phyloP scores from a whole-genome alignment of 2,113 vertebrate genomes.

The Pipa parva region DNA sequence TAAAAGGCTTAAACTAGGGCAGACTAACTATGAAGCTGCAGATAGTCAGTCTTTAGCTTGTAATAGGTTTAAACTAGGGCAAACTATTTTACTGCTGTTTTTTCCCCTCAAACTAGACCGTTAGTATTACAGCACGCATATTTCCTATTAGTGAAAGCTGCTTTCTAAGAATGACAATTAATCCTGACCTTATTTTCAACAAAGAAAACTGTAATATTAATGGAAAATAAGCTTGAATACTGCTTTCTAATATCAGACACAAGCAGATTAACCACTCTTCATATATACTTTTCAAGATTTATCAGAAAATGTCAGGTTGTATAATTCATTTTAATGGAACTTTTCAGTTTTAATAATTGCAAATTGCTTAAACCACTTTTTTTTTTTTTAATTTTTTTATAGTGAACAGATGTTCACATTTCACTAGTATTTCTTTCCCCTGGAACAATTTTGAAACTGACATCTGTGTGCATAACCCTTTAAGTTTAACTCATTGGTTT shows the following conservation, averaged over 20 bases:
- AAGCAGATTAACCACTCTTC: not conserved
- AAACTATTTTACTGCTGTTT: too few relatives aligned
- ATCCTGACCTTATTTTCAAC: too few relatives aligned
- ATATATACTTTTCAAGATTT: not conserved
- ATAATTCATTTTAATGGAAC: not conserved
- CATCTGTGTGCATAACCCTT: constrained; percentile 22
- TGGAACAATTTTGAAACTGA: constrained; percentile 13
- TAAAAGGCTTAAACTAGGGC: not conserved
- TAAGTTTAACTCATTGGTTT: constrained; percentile 24
- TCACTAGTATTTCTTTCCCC: not conserved
- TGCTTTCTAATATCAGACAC: too few relatives aligned
- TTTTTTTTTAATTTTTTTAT: constrained; percentile 9
- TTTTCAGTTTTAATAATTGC: constrained; percentile 1
- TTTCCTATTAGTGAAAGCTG: too few relatives aligned
- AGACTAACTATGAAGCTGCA: too few relatives aligned
- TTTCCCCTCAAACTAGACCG: too few relatives aligned
- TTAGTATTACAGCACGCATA: too few relatives aligned
- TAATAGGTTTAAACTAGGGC: too few relatives aligned
- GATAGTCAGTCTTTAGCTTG: too few relatives aligned
- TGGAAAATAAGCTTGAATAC: too few relatives aligned
- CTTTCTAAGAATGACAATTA: too few relatives aligned
- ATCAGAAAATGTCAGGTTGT: not conserved
- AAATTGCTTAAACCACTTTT: constrained; percentile 14
- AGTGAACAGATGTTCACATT: constrained; percentile 34
- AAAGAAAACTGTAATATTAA: too few relatives aligned